A percentile compares a stretch with the other conserved stretches of the same genome.
Evolutionary conservation across 2,113 vertebrate genomes (phyloP).

Genomic region (Pandion haliaetus): DNA sequence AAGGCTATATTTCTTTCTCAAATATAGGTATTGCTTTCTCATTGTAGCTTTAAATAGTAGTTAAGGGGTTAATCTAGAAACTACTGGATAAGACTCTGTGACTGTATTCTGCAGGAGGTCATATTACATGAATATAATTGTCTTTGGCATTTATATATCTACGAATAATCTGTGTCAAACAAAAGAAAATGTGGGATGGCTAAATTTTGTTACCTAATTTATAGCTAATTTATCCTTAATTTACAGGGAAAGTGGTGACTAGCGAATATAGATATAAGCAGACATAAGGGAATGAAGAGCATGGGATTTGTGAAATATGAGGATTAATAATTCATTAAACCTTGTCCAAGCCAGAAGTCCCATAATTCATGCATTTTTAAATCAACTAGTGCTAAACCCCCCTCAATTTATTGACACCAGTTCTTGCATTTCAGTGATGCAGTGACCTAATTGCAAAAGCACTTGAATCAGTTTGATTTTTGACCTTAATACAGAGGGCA

Average conservation of each 20-base stretch:
- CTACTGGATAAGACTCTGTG: background rate
- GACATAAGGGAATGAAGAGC: background rate
- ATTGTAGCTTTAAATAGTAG: background rate
- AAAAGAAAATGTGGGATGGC: conserved; percentile 4
- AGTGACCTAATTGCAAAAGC: background rate
- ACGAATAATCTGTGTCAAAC: background rate
- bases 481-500: background rate
- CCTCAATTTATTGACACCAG: background rate
- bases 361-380: conserved; percentile 45
- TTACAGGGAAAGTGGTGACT: background rate
- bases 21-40: background rate
- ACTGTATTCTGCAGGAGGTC: conserved; percentile 29
- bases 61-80: conserved; percentile 22
- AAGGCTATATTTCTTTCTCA: background rate
- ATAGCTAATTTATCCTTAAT: conserved; percentile 20
- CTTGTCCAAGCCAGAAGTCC: background rate
- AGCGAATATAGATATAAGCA: background rate
- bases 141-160: conserved; percentile 14
- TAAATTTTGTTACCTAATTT: conserved; percentile 26
- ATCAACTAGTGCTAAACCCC: background rate
- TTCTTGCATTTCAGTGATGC: background rate
- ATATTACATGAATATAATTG: conserved; percentile 28
- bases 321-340: conserved; percentile 58
- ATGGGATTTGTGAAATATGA: conserved; percentile 31
- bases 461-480: conserved; percentile 13